These are phyloP conservation scores for Cyphomyrmex costatus DNA, from an alignment of 1,140 invertebrate genomes.

Conservation along the genomic window DNA sequence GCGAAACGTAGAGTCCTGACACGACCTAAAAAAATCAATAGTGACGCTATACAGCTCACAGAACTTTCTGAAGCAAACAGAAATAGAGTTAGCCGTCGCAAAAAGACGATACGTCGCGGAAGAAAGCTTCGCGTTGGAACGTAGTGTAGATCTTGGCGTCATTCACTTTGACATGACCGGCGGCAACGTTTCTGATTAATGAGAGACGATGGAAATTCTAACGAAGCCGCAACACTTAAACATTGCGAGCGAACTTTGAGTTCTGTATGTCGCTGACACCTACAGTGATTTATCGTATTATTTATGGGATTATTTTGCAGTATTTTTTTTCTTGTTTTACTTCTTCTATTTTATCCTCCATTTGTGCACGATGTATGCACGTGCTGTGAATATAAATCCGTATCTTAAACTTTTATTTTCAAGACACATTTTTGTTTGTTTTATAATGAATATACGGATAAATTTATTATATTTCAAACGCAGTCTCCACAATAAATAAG, in stretches of 20 bases:
- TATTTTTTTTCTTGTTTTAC: background rate
- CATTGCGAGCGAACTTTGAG: slow-evolving; percentile 24
- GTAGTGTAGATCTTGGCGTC: slow-evolving; percentile 27
- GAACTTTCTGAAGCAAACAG: slow-evolving; percentile 8
- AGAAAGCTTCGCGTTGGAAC: slow-evolving; percentile 21
- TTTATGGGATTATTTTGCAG: slow-evolving; percentile 50
- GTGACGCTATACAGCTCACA: background rate
- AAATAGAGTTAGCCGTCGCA: slow-evolving; percentile 25
- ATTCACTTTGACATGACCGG: slow-evolving; percentile 39
- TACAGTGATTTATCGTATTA: slow-evolving; percentile 33
- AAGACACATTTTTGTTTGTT: background rate
- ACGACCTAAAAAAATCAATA: slow-evolving; percentile 44
- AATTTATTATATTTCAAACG: background rate
- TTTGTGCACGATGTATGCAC: background rate
- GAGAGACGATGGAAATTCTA: slow-evolving; percentile 59
- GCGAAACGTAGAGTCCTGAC: background rate
- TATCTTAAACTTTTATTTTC: slow-evolving; percentile 3
- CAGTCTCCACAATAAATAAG: background rate
- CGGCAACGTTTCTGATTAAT: slow-evolving; percentile 58
- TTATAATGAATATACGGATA: background rate
- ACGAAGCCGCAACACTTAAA: slow-evolving; percentile 54
- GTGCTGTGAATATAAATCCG: slow-evolving; percentile 7
- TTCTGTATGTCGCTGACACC: slow-evolving; percentile 40
- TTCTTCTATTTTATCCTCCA: slow-evolving; percentile 1
- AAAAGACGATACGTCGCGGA: slow-evolving; percentile 9